Evolutionary conservation across 2,113 vertebrate genomes (phyloP), one percentile per base, ranked within the genome.

Genomic region (Tricholaema leucomelas): DNA sequence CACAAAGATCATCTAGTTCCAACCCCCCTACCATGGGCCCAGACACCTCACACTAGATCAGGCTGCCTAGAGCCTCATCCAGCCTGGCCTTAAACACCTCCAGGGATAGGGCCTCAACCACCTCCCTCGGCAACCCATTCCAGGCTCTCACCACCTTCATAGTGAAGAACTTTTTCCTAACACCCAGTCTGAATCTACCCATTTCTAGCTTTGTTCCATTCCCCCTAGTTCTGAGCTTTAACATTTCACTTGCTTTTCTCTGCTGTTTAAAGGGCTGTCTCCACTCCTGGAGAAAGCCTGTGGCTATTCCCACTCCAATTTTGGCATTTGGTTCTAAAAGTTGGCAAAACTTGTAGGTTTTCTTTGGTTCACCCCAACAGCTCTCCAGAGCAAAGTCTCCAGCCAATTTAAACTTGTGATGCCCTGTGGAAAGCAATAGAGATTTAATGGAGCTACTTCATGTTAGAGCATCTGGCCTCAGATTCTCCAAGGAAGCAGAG

Each of bases 401-500:
- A 91, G 59, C 63, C 44, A 42, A 74, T 82, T 90, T 91, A 81
- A 71, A 94, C 92, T 70, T 81, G 82, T 63, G 59, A 69, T 87
- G 46, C 63, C 54, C 35, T 35, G 73, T 86, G 55, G 79, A 85
- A 93, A 46, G 69, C 52, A 38, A 83, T 36, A 73, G 91, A 87
- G 83, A 77, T 85, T 91, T 85, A 91, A 94, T 91, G 64, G 87
- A 93, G 56, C 24, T 64, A 87, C 75, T 89, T 94, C 73, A 20
- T 73, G 60, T 71, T 73, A 38, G 78, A 94, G 72, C 96, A 96
- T 95, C 93, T 95, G 96, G 93, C 89, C 94, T 87, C 81, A 67
- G 15, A 93, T 60, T 85, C 94, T 85, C 93, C 60, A 44, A 91
- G 88, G 96, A 93, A 76, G 81, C 59, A 88, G 86, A 93, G 70